phyloP scores from a whole-genome alignment of 2,888 invertebrate genomes.

The Spisula subtruncata region DNA sequence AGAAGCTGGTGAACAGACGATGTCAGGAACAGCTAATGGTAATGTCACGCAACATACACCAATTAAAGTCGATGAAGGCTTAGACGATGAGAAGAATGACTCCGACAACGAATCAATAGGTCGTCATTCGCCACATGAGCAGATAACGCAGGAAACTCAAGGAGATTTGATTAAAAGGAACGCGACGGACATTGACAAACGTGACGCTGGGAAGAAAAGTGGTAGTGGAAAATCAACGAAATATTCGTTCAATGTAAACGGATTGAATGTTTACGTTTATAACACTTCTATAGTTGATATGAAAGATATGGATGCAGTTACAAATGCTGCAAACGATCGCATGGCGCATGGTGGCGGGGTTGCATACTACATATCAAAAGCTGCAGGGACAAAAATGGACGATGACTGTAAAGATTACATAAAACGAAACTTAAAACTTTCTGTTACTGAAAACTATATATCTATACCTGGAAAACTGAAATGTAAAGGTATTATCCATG shows the following conservation, averaged over 20 bases:
- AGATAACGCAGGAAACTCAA: not conserved
- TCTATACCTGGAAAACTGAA: constrained; percentile 69
- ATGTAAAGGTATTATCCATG: constrained; percentile 75
- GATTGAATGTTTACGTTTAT: constrained; percentile 56
- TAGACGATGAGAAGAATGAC: not conserved
- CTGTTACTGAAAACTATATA: constrained; percentile 66
- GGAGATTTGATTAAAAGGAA: not conserved
- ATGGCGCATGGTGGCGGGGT: constrained; percentile 76
- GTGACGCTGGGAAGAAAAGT: constrained; percentile 31
- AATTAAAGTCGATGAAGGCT: not conserved
- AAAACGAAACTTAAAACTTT: constrained; percentile 54
- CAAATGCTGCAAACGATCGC: constrained; percentile 79
- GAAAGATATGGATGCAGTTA: constrained; percentile 73
- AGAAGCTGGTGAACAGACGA: not conserved
- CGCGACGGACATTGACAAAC: not conserved
- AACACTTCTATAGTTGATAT: constrained; percentile 60
- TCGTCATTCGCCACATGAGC: not conserved
- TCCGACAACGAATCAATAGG: not conserved
- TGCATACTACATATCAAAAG: constrained; percentile 67
- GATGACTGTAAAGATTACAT: constrained; percentile 70
- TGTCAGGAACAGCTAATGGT: not conserved
- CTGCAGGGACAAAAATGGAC: constrained; percentile 70
- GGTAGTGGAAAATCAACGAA: constrained; percentile 39
- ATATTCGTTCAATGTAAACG: constrained; percentile 49
- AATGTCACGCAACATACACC: not conserved